These are phyloP conservation scores for Troides helena DNA, from an alignment of 2,888 invertebrate species.

Conservation along the genomic window DNA sequence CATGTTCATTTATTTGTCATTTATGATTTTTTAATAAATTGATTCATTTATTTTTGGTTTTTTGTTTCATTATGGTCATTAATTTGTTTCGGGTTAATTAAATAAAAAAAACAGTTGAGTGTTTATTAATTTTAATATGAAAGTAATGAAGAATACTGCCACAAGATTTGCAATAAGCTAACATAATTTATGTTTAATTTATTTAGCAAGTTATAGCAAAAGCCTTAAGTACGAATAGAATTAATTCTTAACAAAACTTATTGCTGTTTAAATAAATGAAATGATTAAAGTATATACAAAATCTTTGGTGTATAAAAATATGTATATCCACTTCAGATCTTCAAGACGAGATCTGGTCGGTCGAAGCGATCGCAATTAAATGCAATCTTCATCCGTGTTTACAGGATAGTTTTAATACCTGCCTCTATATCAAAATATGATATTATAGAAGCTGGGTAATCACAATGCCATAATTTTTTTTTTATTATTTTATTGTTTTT, in stretches of 20 bases:
- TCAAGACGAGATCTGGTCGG: constrained; percentile 74
- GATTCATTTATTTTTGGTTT: constrained; percentile 23
- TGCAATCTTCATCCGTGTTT: constrained; percentile 72
- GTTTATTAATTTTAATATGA: constrained; percentile 72
- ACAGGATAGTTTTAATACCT: constrained; percentile 70
- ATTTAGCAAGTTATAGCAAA: constrained; percentile 67
- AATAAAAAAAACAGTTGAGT: constrained; percentile 47
- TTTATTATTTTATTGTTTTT: constrained; percentile 42
- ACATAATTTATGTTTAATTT: constrained; percentile 56
- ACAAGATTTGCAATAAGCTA: constrained; percentile 69
- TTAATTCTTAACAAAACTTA: constrained; percentile 63
- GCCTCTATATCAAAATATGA: constrained; percentile 57
- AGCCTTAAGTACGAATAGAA: constrained; percentile 66
- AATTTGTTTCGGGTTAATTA: background rate
- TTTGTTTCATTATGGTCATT: constrained; percentile 26
- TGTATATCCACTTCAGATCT: constrained; percentile 76
- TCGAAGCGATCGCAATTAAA: constrained; percentile 73
- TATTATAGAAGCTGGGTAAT: constrained; percentile 52
- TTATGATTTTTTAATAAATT: constrained; percentile 24
- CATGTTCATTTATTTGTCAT: constrained; percentile 4
- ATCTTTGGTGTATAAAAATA: constrained; percentile 73
- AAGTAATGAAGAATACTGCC: constrained; percentile 60
- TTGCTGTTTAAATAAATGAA: constrained; percentile 46
- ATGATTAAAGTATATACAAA: constrained; percentile 72
- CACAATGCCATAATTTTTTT: constrained; percentile 71